These are phyloP conservation scores for Carassius auratus DNA, from an alignment of 2,113 vertebrate genomes.

Conservation along the genomic window DNA sequence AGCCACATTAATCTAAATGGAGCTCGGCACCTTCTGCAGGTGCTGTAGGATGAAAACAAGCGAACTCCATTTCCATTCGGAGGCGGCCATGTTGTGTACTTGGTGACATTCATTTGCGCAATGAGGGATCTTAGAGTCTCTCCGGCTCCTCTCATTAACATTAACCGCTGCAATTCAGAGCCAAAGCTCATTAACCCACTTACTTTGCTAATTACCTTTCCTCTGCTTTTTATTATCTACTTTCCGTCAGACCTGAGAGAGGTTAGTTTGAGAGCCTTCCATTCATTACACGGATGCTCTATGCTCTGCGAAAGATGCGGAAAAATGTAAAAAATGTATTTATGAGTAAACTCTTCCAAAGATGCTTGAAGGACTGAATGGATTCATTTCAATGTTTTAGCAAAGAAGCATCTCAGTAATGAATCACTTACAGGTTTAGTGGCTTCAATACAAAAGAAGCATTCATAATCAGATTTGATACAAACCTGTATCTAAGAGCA, in stretches of 20 bases:
- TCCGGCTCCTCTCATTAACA: slow-evolving; percentile 64
- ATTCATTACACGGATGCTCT: slow-evolving; percentile 1
- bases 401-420: neutral
- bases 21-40: slow-evolving; percentile 55
- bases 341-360: slow-evolving; percentile 26
- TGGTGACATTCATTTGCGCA: slow-evolving; percentile 63
- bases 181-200: slow-evolving; percentile 68
- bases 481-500: slow-evolving; percentile 13
- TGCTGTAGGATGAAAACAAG: slow-evolving; percentile 1
- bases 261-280: slow-evolving; percentile 7
- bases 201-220: slow-evolving; percentile 66
- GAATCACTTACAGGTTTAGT: slow-evolving; percentile 19
- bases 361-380: slow-evolving; percentile 1
- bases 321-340: slow-evolving; percentile 4
- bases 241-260: slow-evolving; percentile 48
- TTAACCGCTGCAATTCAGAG: slow-evolving; percentile 59
- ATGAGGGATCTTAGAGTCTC: slow-evolving; percentile 48
- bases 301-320: neutral
- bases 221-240: slow-evolving; percentile 56
- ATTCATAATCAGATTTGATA: slow-evolving; percentile 24
- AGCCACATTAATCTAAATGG: slow-evolving; percentile 62
- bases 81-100: slow-evolving; percentile 55
- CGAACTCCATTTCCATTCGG: slow-evolving; percentile 58
- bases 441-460: slow-evolving; percentile 11
- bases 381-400: slow-evolving; percentile 30